Conservation (phyloP, 1,140 invertebrate genomes). For the Lepidurus couesii region DNA sequence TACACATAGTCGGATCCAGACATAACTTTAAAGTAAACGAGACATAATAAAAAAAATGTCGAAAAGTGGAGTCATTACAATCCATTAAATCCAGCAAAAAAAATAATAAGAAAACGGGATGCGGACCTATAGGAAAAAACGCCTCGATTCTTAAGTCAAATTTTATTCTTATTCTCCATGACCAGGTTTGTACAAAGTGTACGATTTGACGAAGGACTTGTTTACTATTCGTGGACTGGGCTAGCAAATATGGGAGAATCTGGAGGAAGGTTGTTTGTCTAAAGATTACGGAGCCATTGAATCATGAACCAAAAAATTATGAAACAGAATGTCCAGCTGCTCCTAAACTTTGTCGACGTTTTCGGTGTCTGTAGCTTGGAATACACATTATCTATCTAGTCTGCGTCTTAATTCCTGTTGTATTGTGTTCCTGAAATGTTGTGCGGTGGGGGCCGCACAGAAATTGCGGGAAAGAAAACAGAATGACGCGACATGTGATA, state of each 20-base stretch:
- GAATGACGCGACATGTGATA: too few relatives aligned
- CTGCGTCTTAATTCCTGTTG: not conserved
- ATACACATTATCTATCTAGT: conserved; percentile 15
- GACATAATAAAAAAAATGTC: not conserved
- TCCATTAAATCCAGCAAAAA: not conserved
- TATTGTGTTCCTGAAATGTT: not conserved
- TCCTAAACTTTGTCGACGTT: conserved; percentile 19
- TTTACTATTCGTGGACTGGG: not conserved
- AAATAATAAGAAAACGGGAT: not conserved
- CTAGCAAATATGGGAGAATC: not conserved
- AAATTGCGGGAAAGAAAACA: too few relatives aligned
- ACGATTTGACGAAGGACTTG: not conserved
- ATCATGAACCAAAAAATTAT: conserved; percentile 16
- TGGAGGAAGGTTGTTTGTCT: not conserved
- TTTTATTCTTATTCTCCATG: conserved; percentile 11
- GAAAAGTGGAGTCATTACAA: not conserved
- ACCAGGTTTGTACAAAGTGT: conserved; percentile 22
- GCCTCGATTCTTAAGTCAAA: not conserved
- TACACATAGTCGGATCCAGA: not conserved
- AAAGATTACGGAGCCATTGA: not conserved
- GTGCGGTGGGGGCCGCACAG: not conserved
- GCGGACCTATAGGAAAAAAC: not conserved
- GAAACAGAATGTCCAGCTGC: not conserved
- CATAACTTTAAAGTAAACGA: not conserved
- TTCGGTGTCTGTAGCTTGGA: conserved; percentile 13